Evolutionary conservation across 2,888 invertebrate species (phyloP).

Genomic region (Dromius quadrimaculatus): DNA sequence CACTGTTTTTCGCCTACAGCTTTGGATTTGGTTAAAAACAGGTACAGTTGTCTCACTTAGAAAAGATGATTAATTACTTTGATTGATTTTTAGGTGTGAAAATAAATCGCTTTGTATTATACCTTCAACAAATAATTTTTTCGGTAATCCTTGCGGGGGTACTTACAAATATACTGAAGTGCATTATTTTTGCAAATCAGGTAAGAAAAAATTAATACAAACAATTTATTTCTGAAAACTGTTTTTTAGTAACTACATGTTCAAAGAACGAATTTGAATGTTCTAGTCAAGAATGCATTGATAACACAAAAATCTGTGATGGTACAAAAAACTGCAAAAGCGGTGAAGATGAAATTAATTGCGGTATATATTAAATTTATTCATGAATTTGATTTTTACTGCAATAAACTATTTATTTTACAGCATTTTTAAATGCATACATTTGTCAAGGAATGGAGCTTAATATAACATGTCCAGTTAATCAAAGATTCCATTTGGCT

Average conservation of each 20-base stretch:
- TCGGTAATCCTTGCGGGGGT: background rate
- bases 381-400: background rate
- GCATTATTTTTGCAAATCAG: background rate
- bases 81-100: background rate
- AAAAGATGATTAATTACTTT: too few species aligned
- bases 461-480: background rate
- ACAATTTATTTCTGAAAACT: too few species aligned
- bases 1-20: background rate
- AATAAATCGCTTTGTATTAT: background rate
- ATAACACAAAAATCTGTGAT: background rate
- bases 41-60: too few species aligned
- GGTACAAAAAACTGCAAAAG: background rate
- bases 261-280: background rate
- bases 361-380: background rate
- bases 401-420: background rate
- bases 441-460: background rate
- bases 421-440: background rate
- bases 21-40: background rate
- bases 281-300: background rate
- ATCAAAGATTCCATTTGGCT: background rate
- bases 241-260: background rate
- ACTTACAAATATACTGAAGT: background rate
- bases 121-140: background rate
- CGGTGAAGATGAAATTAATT: background rate
- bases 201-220: too few species aligned